A percentile compares a stretch with the other conserved stretches of the same genome.
phyloP scores from a whole-genome alignment of 2,888 invertebrate species.

The Papilio elwesi region DNA sequence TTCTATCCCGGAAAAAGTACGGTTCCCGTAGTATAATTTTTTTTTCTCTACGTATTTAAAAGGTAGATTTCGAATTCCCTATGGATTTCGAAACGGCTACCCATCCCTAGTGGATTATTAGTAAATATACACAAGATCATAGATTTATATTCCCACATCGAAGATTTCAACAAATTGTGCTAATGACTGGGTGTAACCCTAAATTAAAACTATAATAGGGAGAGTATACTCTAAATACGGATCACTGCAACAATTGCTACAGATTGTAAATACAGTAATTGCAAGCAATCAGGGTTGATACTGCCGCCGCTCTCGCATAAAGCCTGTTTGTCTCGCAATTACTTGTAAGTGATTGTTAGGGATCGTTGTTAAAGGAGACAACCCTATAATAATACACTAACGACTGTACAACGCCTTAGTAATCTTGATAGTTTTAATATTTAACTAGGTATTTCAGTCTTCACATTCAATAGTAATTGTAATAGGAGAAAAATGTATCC shows the following conservation, averaged over 20 bases:
- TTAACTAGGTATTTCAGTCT: neutral
- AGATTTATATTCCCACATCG: neutral
- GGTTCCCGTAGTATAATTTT: too few relatives aligned
- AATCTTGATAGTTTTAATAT: slow-evolving; percentile 38
- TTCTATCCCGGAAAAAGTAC: too few relatives aligned
- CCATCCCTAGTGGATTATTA: too few relatives aligned
- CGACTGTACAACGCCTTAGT: slow-evolving; percentile 45
- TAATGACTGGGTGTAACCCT: neutral
- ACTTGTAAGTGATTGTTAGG: slow-evolving; percentile 42
- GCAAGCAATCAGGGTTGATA: slow-evolving; percentile 26
- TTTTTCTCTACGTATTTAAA: too few relatives aligned
- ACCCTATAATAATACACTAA: slow-evolving; percentile 57
- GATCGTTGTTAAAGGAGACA: slow-evolving; percentile 44
- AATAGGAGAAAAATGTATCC: too few relatives aligned
- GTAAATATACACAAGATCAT: too few relatives aligned
- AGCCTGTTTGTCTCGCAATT: slow-evolving; percentile 44
- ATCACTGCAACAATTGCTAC: slow-evolving; percentile 21
- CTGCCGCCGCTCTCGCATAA: slow-evolving; percentile 33
- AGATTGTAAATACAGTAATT: slow-evolving; percentile 33
- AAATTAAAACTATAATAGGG: slow-evolving; percentile 25
- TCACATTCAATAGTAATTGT: neutral
- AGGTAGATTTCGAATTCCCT: too few relatives aligned
- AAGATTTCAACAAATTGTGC: neutral
- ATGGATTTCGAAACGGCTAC: too few relatives aligned
- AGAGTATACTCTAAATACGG: neutral